Evolutionary conservation across 2,888 invertebrate species (phyloP).

Genomic region (Choristoneura rosaceana): DNA sequence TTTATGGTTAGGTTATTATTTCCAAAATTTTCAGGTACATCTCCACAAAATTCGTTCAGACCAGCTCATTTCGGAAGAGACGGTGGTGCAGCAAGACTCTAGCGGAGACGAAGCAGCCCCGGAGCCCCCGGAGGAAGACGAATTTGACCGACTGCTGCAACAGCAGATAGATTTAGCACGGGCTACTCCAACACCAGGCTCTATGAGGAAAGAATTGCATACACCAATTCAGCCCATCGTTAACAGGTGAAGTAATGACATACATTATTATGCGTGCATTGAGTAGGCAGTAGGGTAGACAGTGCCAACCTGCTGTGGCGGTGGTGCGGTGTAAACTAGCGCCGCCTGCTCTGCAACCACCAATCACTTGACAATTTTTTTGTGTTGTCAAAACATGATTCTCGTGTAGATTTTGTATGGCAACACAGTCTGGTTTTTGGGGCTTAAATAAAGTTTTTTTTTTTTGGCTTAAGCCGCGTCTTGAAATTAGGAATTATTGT

Average conservation of each 20-base stretch:
- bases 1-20: no score
- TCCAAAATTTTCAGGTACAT: constrained; percentile 79
- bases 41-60: constrained; percentile 88
- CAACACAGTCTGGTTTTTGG: no score
- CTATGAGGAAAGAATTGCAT: constrained; percentile 55
- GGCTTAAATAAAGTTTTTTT: no score
- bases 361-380: no score
- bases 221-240: constrained; percentile 47
- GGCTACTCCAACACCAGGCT: constrained; percentile 68
- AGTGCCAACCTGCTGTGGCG: no score
- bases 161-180: constrained; percentile 87
- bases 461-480: no score
- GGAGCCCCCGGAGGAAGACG: constrained; percentile 80
- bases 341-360: no score
- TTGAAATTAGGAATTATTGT: neutral
- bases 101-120: constrained; percentile 76
- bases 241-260: neutral
- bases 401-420: no score
- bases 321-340: no score
- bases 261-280: neutral
- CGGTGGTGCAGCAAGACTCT: constrained; percentile 72
- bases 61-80: constrained; percentile 80
- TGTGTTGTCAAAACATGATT: no score
- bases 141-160: constrained; percentile 87
- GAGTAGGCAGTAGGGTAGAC: no score